phyloP scores from a whole-genome alignment of 2,113 vertebrate species.

The Centropristis striata region DNA sequence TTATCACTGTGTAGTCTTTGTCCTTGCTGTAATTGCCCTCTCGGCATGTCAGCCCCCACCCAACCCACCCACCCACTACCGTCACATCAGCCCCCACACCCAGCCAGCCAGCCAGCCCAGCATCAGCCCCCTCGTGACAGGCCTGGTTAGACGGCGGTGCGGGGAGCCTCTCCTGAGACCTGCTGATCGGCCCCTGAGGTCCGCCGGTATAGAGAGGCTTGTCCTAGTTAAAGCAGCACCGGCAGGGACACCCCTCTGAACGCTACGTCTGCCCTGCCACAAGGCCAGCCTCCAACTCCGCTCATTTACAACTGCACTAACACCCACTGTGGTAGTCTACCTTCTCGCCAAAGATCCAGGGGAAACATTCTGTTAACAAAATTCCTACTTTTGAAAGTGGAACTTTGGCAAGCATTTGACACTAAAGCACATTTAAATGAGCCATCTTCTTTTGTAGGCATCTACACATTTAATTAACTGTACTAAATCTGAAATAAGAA shows the following conservation, averaged over 20 bases:
- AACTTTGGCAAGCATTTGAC: slow-evolving; percentile 2
- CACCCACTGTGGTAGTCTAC: slow-evolving; percentile 38
- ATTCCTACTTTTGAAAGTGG: slow-evolving; percentile 31
- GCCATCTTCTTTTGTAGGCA: not conserved
- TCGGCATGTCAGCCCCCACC: slow-evolving; percentile 84
- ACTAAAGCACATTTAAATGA: slow-evolving; percentile 18
- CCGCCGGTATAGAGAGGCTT: slow-evolving; percentile 72
- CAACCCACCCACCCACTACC: slow-evolving; percentile 54
- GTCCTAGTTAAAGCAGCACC: slow-evolving; percentile 83
- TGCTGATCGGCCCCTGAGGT: slow-evolving; percentile 84
- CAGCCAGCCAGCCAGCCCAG: slow-evolving; percentile 57
- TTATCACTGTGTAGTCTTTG: slow-evolving; percentile 86
- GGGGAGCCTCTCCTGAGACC: slow-evolving; percentile 82
- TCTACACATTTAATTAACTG: slow-evolving; percentile 15
- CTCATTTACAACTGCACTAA: slow-evolving; percentile 63
- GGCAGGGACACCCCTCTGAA: slow-evolving; percentile 68
- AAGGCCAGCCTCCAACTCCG: slow-evolving; percentile 60
- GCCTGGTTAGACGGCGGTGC: slow-evolving; percentile 75
- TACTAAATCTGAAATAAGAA: slow-evolving; percentile 29
- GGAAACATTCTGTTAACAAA: slow-evolving; percentile 27
- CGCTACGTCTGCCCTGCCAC: slow-evolving; percentile 53
- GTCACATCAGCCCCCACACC: slow-evolving; percentile 75
- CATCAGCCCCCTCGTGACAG: slow-evolving; percentile 81
- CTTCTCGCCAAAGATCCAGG: slow-evolving; percentile 15
- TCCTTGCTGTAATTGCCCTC: slow-evolving; percentile 90